Conservation (phyloP, 2,113 vertebrate species). For the Embiotoca jacksoni region DNA sequence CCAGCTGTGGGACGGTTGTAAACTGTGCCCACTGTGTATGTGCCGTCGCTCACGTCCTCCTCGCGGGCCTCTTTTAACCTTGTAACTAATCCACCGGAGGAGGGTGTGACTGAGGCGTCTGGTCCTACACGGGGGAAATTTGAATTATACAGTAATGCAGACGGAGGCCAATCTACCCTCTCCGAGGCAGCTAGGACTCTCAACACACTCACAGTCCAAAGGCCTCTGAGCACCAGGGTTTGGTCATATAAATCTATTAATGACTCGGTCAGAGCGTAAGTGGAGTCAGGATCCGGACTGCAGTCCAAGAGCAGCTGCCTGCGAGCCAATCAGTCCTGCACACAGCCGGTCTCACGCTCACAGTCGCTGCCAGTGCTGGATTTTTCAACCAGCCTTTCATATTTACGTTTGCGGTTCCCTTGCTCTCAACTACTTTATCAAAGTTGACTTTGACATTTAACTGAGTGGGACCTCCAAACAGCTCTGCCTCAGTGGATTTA, state of each 20-base stretch:
- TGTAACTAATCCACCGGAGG: conserved; percentile 59
- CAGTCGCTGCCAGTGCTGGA: neutral
- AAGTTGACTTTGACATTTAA: neutral
- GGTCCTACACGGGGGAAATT: conserved; percentile 35
- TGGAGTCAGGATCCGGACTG: conserved; percentile 40
- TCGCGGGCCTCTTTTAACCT: conserved; percentile 44
- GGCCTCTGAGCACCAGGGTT: conserved; percentile 10
- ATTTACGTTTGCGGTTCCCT: conserved; percentile 14
- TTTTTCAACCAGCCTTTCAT: conserved; percentile 23
- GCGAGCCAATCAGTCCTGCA: conserved; percentile 2
- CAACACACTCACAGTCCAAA: conserved; percentile 16
- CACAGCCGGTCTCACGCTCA: neutral
- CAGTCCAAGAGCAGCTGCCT: neutral
- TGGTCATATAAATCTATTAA: conserved; percentile 41
- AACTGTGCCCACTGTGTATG: conserved; percentile 21
- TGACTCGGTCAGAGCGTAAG: conserved; percentile 33
- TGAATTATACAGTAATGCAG: conserved; percentile 22
- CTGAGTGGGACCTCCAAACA: neutral
- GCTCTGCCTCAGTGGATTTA: neutral
- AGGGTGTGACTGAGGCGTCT: conserved; percentile 26
- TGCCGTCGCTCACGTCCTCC: conserved; percentile 59
- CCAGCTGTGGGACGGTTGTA: neutral
- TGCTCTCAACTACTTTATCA: conserved; percentile 6
- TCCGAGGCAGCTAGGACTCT: conserved; percentile 36
- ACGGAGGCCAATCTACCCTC: conserved; percentile 26